Conservation (phyloP, 2,888 invertebrate species). For the Seira musarum region DNA sequence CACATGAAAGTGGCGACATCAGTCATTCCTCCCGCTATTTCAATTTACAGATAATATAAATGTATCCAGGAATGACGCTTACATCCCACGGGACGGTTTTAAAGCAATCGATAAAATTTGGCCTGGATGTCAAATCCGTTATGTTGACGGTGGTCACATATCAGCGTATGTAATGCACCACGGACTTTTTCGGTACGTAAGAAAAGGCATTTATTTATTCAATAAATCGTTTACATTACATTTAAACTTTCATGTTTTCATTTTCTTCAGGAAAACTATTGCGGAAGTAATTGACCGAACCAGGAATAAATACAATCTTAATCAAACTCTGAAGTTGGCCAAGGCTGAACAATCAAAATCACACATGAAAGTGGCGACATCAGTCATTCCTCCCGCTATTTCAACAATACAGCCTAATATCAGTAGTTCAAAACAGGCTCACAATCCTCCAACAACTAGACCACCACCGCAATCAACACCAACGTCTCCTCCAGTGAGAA, state of each 20-base stretch:
- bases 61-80: constrained; percentile 72
- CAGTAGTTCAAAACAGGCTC: too few species aligned
- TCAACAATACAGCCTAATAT: background rate
- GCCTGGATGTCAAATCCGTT: constrained; percentile 92
- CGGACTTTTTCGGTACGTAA: constrained; percentile 85
- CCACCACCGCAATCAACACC: too few species aligned
- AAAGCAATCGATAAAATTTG: constrained; percentile 89
- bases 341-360: too few species aligned
- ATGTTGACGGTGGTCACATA: constrained; percentile 91
- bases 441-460: too few species aligned
- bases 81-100: constrained; percentile 90
- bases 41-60: too few species aligned
- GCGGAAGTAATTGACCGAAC: constrained; percentile 54
- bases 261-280: constrained; percentile 53
- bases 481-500: too few species aligned
- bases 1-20: too few species aligned
- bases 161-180: constrained; percentile 90
- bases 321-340: constrained; percentile 38
- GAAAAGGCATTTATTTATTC: too few species aligned
- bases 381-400: background rate
- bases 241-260: too few species aligned
- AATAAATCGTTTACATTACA: too few species aligned
- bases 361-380: too few species aligned
- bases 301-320: constrained; percentile 54
- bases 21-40: background rate